Evolutionary conservation across 53 echinoderm and acorn worm genomes (phyloP), one percentile per base, ranked within the genome.

Genomic region (Arbacia lixula): DNA sequence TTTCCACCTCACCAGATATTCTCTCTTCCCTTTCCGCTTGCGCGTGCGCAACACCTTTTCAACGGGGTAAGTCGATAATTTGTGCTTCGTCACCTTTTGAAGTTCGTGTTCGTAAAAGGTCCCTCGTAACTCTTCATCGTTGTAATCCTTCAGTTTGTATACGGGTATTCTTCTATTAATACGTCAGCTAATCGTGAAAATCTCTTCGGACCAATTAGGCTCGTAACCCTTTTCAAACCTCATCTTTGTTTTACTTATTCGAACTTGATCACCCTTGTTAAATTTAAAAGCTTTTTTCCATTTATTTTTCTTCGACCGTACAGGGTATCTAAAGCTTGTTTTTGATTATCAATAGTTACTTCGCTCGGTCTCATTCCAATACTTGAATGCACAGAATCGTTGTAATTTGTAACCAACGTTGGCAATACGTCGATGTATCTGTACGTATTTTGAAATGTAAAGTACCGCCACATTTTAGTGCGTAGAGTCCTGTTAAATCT

Each of bases 391-490:
- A 55, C 33, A 10, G 83, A 26, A 9, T 35, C 27, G 28, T 82
- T 82, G 40, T 82, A 82, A 17, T 43, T 43, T 0, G 14, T 12
- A 10, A 63, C 17, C 5, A 82, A 14, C 31, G 17, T 14, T 2
- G 4, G 22, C 24, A 82, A 50, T 2, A 63, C 21, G 33, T 82
- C 31, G 8, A 88, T 37, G 30, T 88, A 85, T 24, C 25, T 42
- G 24, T 29, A 61, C 3, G 66, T 77, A 12, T 76, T 76, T 20
- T 12, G 60, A 20, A 68, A 79, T 9, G 90, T 85, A 25, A 85
- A 90, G 34, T 86, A 63, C 27, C 63, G 69, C 72, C 71, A 90
- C 51, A 86, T 61, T 69, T 52, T 86, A n/a, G 86, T 27, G 38
- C 72, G 61, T 9, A 86, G 11, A 0, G 90, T 83, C 1, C 90